Base-by-base conservation (phyloP, 2,113 vertebrate genomes). In the Prionailurus viverrinus region DNA sequence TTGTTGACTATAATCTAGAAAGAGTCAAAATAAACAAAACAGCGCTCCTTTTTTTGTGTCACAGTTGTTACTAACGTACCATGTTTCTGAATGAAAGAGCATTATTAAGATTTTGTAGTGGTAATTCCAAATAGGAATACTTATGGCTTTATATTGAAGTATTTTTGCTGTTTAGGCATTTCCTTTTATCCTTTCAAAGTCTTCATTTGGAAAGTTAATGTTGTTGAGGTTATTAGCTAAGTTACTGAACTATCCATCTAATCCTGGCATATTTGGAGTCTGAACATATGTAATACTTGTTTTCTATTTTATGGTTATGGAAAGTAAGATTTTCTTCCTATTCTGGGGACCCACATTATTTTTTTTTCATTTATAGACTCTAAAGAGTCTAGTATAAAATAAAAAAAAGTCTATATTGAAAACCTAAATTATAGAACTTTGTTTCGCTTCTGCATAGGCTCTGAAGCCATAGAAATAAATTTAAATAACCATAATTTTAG, bases 281-380 rank as follows among this genome's bases (percentile, higher is more conserved):
- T 12, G 65, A 91, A 90, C 41, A 68, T 87, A 65, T 36, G 5
- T 68, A 71, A 90, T 61, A 31, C 18, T 90, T 96, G 15, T 74
- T 84, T 89, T 96, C 51, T 79, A 9, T 88, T 61, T 83, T 84
- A 68, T 97, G 65, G 65, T 90, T 80, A 73, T 48, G 13, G 48
- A 80, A 90, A 89, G 14, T 53, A 80, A 88, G 85, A 73, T 79
- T 84, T 83, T 94, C 27, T 78, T 93, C 92, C 80, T 53, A 15
- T 39, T 61, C 13, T 74, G 5, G 73, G 58, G 4, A 68, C 10
- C 23, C 33, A 91, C n/a, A 31, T 89, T 89, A 90, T 36, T 92
- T 94, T 85, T 85, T 95, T 92, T 58, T 41, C 33, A 81, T 58
- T 94, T 92, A 61, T 36, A 80, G 33, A 80, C 25, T 91, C 94